These are phyloP conservation scores for Scolopax rusticola DNA, from an alignment of 2,797 vertebrate species.

Conservation along the genomic window DNA sequence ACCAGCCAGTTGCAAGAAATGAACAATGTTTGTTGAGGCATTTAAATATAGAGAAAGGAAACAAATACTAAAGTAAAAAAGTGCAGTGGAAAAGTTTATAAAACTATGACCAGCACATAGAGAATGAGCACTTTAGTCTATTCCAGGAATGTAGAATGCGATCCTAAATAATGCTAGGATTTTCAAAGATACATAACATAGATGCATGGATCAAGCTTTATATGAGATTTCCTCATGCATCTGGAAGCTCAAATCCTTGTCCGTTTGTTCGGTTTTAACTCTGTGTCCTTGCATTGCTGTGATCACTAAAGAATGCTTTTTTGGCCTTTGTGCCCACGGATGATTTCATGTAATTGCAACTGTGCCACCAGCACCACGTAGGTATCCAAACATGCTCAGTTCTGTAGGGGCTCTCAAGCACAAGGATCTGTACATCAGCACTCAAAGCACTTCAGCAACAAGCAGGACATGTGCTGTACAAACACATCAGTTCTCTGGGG, in stretches of 20 bases:
- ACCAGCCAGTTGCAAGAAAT: neutral
- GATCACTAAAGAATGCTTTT: neutral
- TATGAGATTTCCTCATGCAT: neutral
- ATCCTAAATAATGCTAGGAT: neutral
- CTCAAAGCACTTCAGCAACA: neutral
- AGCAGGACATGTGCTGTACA: neutral
- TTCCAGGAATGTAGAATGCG: neutral
- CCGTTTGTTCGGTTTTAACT: neutral
- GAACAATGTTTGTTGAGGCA: neutral
- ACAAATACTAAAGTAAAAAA: neutral
- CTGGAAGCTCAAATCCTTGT: neutral
- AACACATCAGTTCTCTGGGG: neutral
- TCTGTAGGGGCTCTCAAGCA: neutral
- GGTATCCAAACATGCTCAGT: neutral
- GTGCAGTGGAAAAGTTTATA: neutral
- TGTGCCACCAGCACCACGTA: rapidly evolving
- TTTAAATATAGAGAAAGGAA: neutral
- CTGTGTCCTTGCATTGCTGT: neutral
- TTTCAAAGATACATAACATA: neutral
- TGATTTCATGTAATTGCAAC: neutral
- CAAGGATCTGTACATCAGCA: neutral
- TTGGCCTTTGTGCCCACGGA: neutral
- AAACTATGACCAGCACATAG: neutral
- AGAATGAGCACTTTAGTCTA: neutral
- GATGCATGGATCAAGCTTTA: neutral